Percentiles rank a stretch among this genome's conserved stretches.
phyloP scores from a whole-genome alignment of 2,888 invertebrate species.

The Ptycholaimellus sp. region DNA sequence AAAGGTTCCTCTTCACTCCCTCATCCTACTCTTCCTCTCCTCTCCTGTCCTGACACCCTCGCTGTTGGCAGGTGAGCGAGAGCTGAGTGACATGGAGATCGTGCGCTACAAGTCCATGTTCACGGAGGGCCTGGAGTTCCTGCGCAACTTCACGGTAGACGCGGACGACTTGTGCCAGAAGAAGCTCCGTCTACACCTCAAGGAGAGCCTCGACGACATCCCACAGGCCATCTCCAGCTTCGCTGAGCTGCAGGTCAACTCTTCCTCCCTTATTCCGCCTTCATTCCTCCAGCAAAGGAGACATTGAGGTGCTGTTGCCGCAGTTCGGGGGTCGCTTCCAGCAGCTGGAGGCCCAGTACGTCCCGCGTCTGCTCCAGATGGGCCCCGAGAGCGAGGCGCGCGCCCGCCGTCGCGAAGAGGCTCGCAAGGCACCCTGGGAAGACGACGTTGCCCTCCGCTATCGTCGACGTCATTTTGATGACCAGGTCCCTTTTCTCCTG shows the following conservation, averaged over 20 bases:
- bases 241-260: slow-evolving; percentile 72
- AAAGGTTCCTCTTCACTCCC: slow-evolving; percentile 6
- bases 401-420: background rate
- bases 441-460: slow-evolving; percentile 13
- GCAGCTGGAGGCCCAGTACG: slow-evolving; percentile 20
- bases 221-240: slow-evolving; percentile 49
- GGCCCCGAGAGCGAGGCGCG: slow-evolving; percentile 13
- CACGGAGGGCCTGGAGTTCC: slow-evolving; percentile 75
- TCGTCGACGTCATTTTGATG: slow-evolving; percentile 15
- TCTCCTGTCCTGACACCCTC: no score
- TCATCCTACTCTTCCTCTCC: no score
- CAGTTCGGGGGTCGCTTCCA: slow-evolving; percentile 22
- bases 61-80: slow-evolving; percentile 13
- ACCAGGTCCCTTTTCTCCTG: no score
- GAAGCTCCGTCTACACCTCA: slow-evolving; percentile 43
- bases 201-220: slow-evolving; percentile 55
- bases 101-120: slow-evolving; percentile 89
- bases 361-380: slow-evolving; percentile 16
- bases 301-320: slow-evolving; percentile 18
- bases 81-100: slow-evolving; percentile 50
- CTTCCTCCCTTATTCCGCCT: no score
- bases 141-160: slow-evolving; percentile 77
- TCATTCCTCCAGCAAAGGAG: no score
- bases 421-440: background rate
- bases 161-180: slow-evolving; percentile 27